Conservation (phyloP, 2,113 vertebrate species). For the Seriola aureovittata region DNA sequence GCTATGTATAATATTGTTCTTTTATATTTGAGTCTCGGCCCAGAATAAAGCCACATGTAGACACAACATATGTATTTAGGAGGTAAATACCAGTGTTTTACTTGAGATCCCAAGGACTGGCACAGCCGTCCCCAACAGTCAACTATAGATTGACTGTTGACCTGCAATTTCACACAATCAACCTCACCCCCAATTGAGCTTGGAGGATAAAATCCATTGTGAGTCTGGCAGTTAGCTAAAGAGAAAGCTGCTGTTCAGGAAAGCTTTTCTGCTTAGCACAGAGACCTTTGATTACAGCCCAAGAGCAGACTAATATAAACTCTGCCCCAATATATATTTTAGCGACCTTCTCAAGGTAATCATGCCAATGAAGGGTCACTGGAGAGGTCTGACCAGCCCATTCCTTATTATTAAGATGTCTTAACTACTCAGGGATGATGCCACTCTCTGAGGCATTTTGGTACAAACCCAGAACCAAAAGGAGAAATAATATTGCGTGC, state of each 20-base stretch:
- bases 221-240: constrained; percentile 1
- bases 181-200: constrained; percentile 27
- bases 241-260: constrained; percentile 21
- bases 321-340: constrained; percentile 28
- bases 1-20: background rate
- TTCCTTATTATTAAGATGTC: constrained; percentile 27
- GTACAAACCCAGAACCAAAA: background rate
- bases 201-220: constrained; percentile 15
- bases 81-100: constrained; percentile 4
- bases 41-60: background rate
- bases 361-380: constrained; percentile 2
- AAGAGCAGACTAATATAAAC: constrained; percentile 12
- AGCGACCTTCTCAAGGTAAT: constrained; percentile 21
- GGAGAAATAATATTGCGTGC: constrained; percentile 17
- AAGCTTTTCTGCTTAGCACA: constrained; percentile 26
- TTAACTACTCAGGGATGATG: constrained; percentile 15
- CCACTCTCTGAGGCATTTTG: constrained; percentile 6
- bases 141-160: constrained; percentile 39
- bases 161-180: constrained; percentile 59
- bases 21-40: background rate
- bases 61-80: background rate
- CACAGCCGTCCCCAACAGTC: constrained; percentile 40
- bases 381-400: background rate
- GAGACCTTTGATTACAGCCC: constrained; percentile 51
- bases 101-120: constrained; percentile 2